phyloP scores from a whole-genome alignment of 1,140 invertebrate species.

The Zaprionus capensis region DNA sequence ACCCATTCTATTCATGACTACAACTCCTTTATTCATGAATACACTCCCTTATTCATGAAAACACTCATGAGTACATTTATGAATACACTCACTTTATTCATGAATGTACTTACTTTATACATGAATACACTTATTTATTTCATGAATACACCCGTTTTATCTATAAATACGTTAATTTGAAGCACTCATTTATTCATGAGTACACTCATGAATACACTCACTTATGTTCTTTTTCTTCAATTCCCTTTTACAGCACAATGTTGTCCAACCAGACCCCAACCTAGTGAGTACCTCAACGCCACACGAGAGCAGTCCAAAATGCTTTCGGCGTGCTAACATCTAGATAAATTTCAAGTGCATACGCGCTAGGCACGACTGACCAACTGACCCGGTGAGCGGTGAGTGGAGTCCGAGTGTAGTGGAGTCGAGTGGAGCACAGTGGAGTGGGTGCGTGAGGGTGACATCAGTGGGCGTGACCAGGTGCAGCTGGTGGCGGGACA shows the following conservation, averaged over 20 bases:
- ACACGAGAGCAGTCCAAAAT: constrained; percentile 44
- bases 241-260: constrained; percentile 60
- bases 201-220: not conserved
- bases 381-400: not conserved
- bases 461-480: constrained; percentile 39
- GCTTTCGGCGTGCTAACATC: constrained; percentile 60
- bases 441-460: constrained; percentile 29
- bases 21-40: too few species aligned
- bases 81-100: too few species aligned
- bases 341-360: constrained; percentile 54
- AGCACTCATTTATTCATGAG: not conserved
- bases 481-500: constrained; percentile 35
- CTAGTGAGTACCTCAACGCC: constrained; percentile 65
- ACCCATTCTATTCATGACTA: too few species aligned
- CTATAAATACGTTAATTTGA: not conserved
- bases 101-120: not conserved
- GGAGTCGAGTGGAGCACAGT: not conserved
- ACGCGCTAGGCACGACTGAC: constrained; percentile 40
- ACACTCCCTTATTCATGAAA: too few species aligned
- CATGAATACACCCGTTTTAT: not conserved
- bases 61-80: too few species aligned
- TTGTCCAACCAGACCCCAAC: constrained; percentile 49
- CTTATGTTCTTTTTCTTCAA: not conserved
- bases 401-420: not conserved
- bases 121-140: too few species aligned